Conservation (phyloP, 1,140 invertebrate genomes). For the Lordiphosa stackelbergi region DNA sequence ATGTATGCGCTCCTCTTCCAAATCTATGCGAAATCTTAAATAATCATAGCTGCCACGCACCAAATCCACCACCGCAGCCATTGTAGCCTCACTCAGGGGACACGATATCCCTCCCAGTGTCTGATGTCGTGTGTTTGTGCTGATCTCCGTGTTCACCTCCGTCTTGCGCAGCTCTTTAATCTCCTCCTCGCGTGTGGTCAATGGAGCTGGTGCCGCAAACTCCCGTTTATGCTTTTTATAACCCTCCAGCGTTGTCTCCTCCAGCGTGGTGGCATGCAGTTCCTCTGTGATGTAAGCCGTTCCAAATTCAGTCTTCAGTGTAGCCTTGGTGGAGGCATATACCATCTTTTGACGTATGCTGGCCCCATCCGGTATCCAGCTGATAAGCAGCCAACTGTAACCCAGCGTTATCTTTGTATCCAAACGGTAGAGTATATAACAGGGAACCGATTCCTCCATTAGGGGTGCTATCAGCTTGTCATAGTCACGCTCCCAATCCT, state of each 20-base stretch:
- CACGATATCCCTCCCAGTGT: slow-evolving; percentile 95
- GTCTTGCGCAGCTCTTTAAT: slow-evolving; percentile 87
- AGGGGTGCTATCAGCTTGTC: slow-evolving; percentile 87
- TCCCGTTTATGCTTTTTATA: slow-evolving; percentile 88
- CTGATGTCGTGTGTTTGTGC: slow-evolving; percentile 91
- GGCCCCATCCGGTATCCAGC: slow-evolving; percentile 95
- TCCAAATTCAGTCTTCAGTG: slow-evolving; percentile 96
- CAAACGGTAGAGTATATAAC: slow-evolving; percentile 94
- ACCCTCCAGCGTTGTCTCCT: slow-evolving; percentile 89
- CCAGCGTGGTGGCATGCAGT: slow-evolving; percentile 78
- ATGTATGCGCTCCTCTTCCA: slow-evolving; percentile 69
- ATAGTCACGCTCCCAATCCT: slow-evolving; percentile 93
- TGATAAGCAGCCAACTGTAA: slow-evolving; percentile 96
- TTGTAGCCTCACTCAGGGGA: slow-evolving; percentile 90
- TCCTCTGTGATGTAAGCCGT: slow-evolving; percentile 89
- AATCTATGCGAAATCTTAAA: slow-evolving; percentile 86
- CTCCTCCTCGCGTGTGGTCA: slow-evolving; percentile 94
- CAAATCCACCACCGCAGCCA: slow-evolving; percentile 85
- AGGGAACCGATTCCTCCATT: slow-evolving; percentile 92
- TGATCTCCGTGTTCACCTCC: slow-evolving; percentile 87
- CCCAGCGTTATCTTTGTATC: slow-evolving; percentile 87
- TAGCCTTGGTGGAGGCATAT: slow-evolving; percentile 98
- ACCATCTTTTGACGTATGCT: slow-evolving; percentile 97
- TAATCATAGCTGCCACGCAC: slow-evolving; percentile 84
- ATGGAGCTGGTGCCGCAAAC: slow-evolving; percentile 88